Percentiles rank a stretch among this genome's conserved stretches.
phyloP scores from a whole-genome alignment of 2,888 invertebrate species.

The Eupithecia inturbata region DNA sequence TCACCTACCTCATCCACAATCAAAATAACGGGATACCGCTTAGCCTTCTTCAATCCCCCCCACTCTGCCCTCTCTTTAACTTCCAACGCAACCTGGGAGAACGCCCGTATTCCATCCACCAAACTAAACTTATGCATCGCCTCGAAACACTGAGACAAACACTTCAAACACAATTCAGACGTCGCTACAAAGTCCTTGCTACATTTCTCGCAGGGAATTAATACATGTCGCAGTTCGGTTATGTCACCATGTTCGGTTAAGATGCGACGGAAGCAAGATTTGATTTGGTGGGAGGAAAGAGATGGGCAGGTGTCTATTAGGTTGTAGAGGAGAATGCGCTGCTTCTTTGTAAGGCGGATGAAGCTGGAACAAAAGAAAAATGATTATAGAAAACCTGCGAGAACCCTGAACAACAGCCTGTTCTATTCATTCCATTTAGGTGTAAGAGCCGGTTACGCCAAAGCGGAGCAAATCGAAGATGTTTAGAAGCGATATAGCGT shows the following conservation, averaged over 20 bases:
- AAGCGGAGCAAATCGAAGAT: no score
- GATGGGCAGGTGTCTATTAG: conserved; percentile 64
- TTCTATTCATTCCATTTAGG: no score
- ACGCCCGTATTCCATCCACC: conserved; percentile 72
- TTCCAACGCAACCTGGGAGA: conserved; percentile 66
- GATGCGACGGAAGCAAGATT: conserved; percentile 69
- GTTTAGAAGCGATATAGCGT: no score
- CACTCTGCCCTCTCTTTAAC: conserved; percentile 71
- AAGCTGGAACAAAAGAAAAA: conserved; percentile 54
- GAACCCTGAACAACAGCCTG: no score
- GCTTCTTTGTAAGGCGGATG: conserved; percentile 66
- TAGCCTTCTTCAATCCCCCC: conserved; percentile 69
- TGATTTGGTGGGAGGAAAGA: conserved; percentile 67
- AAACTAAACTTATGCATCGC: conserved; percentile 65
- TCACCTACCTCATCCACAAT: conserved; percentile 87
- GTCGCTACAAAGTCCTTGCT: conserved; percentile 59
- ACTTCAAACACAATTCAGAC: conserved; percentile 69
- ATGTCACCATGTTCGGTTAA: conserved; percentile 70
- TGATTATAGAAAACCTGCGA: no score
- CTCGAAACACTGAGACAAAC: conserved; percentile 68
- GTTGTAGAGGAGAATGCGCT: conserved; percentile 72
- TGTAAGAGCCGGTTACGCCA: no score
- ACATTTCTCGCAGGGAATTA: conserved; percentile 61
- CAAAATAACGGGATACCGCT: conserved; percentile 85
- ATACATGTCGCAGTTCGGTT: conserved; percentile 55